Percentiles rank a stretch among this genome's conserved stretches.
These are phyloP conservation scores for Eueides isabella DNA, from an alignment of 1,140 invertebrate species.

Conservation along the genomic window DNA sequence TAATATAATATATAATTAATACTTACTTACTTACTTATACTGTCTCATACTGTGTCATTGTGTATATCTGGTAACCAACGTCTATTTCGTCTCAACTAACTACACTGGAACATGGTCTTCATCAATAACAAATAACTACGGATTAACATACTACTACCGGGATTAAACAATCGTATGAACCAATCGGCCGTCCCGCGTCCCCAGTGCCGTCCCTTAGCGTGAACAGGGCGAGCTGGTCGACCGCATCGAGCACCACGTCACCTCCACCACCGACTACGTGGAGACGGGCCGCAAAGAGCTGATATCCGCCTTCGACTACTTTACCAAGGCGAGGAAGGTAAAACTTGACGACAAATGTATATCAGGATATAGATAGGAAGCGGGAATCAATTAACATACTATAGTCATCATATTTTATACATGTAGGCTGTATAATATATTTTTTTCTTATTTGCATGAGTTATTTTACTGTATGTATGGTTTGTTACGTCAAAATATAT, in stretches of 20 bases:
- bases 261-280: slow-evolving; percentile 90
- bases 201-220: slow-evolving; percentile 70
- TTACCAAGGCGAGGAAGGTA: slow-evolving; percentile 93
- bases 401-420: background rate
- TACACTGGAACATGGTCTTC: background rate
- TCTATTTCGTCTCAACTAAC: background rate
- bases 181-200: slow-evolving; percentile 65
- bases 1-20: slow-evolving; percentile 32
- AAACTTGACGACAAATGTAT: background rate
- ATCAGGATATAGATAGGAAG: background rate
- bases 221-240: slow-evolving; percentile 95
- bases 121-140: background rate
- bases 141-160: background rate
- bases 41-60: background rate
- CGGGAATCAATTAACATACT: background rate
- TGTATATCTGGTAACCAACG: background rate
- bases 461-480: background rate
- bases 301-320: slow-evolving; percentile 90
- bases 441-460: background rate
- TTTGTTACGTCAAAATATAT: background rate
- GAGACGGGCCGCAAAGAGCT: slow-evolving; percentile 90
- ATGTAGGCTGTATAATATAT: background rate
- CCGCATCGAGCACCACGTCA: slow-evolving; percentile 95
- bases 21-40: slow-evolving; percentile 6
- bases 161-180: slow-evolving; percentile 56